Conservation (phyloP, 2,113 vertebrate genomes). For the Heloderma charlesbogerti region DNA sequence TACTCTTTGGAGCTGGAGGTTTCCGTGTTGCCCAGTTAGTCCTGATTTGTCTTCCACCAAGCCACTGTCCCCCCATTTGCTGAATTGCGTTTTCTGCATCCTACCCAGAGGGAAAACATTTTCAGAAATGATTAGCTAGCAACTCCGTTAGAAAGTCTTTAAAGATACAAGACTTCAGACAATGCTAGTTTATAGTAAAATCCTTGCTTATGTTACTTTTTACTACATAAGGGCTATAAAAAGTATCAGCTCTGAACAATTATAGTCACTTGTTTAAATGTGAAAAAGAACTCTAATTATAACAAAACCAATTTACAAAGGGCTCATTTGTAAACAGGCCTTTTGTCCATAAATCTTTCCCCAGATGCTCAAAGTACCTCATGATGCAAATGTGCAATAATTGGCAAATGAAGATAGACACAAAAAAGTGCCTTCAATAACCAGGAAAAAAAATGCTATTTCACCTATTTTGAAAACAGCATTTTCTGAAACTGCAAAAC, state of each 20-base stretch:
- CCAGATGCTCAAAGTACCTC: neutral
- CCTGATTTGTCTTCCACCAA: slow-evolving; percentile 96
- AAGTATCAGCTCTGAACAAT: neutral
- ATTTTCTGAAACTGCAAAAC: neutral
- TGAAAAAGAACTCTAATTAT: neutral
- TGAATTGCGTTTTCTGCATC: slow-evolving; percentile 98
- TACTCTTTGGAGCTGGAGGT: slow-evolving; percentile 94
- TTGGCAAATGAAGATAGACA: neutral
- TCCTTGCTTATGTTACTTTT: neutral
- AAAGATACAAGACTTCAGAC: neutral
- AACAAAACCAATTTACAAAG: neutral
- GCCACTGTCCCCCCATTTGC: slow-evolving; percentile 99
- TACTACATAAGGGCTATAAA: neutral
- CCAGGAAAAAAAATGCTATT: neutral
- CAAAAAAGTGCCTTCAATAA: neutral
- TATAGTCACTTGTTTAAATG: neutral
- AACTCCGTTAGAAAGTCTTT: neutral
- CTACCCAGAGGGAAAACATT: slow-evolving; percentile 65
- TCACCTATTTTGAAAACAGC: neutral
- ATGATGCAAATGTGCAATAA: neutral
- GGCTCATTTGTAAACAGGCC: neutral
- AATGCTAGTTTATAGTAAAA: neutral
- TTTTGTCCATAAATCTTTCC: neutral
- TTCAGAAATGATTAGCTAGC: neutral
- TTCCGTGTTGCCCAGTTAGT: slow-evolving; percentile 99